These are phyloP conservation scores for Hassar affinis DNA, from an alignment of 2,113 vertebrate genomes.

Conservation along the genomic window DNA sequence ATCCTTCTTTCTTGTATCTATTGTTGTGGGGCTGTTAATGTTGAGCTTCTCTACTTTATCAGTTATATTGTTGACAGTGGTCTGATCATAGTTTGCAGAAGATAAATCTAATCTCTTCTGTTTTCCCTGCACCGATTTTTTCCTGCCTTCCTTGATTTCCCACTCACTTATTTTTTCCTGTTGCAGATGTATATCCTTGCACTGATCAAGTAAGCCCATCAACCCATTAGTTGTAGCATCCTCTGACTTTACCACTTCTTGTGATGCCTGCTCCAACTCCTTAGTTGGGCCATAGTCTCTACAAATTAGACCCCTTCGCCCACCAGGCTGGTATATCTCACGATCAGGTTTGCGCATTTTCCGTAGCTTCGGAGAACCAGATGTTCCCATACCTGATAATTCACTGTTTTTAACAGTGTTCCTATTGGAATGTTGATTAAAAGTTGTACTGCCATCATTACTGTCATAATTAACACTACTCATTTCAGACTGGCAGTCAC, in stretches of 20 bases:
- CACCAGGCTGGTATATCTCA: constrained; percentile 92
- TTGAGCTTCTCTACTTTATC: constrained; percentile 76
- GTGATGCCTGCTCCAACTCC: constrained; percentile 58
- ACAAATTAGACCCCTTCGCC: constrained; percentile 72
- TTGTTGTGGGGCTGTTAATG: constrained; percentile 64
- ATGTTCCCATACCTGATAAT: constrained; percentile 37
- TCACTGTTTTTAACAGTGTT: constrained; percentile 14
- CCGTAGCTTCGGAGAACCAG: constrained; percentile 67
- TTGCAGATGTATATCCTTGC: constrained; percentile 32
- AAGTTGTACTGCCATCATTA: neutral
- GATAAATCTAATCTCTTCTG: constrained; percentile 14
- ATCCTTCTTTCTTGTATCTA: constrained; percentile 41
- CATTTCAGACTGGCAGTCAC: neutral
- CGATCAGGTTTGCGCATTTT: constrained; percentile 88
- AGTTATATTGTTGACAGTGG: constrained; percentile 65
- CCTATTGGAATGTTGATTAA: neutral
- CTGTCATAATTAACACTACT: constrained; percentile 9
- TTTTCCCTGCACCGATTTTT: constrained; percentile 39
- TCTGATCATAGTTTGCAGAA: neutral
- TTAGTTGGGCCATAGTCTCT: constrained; percentile 59
- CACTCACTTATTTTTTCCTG: constrained; percentile 44
- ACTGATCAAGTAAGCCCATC: constrained; percentile 28
- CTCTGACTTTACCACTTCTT: constrained; percentile 48
- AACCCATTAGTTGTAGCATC: constrained; percentile 22
- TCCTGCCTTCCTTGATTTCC: constrained; percentile 48